Conservation (phyloP, 2,888 invertebrate genomes). For the Scaptomyza caliginosa region DNA sequence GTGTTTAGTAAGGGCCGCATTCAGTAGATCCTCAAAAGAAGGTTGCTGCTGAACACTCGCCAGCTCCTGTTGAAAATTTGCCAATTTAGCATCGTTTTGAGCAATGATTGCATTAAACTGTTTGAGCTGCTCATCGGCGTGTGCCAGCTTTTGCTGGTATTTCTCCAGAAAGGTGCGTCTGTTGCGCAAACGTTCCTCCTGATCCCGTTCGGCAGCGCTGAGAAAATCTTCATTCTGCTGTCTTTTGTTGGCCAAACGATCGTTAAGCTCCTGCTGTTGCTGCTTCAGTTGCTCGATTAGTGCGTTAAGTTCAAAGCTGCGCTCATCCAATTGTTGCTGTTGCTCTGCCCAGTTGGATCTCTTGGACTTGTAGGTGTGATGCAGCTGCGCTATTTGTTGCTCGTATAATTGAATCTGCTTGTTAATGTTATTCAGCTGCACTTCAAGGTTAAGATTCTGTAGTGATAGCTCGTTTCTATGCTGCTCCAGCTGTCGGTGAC, state of each 20-base stretch:
- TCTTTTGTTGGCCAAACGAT: conserved; percentile 12
- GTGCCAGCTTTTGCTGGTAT: conserved; percentile 10
- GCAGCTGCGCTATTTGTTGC: conserved; percentile 34
- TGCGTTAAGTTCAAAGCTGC: conserved; percentile 11
- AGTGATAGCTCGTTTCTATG: conserved; percentile 19
- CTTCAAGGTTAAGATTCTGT: conserved; percentile 14
- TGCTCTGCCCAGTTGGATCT: conserved; percentile 12
- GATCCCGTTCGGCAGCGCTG: conserved; percentile 49
- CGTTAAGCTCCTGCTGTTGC: conserved; percentile 5
- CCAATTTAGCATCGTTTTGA: conserved; percentile 6
- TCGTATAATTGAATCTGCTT: conserved; percentile 24
- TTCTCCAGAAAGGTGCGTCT: conserved; percentile 8
- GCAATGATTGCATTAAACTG: conserved; percentile 1
- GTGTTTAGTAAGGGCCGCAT: neutral
- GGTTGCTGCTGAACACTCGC: neutral
- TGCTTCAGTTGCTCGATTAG: conserved; percentile 23
- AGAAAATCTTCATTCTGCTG: conserved; percentile 51
- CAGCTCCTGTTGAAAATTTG: conserved; percentile 9
- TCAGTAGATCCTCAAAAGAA: conserved; percentile 13
- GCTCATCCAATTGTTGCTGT: conserved; percentile 34
- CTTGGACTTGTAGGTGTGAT: conserved; percentile 24
- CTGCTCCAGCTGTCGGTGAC: conserved; percentile 32
- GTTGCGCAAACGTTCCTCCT: conserved; percentile 21
- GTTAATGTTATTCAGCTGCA: conserved; percentile 12
- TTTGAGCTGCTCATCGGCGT: conserved; percentile 27